Evolutionary conservation across 2,113 vertebrate species (phyloP), one percentile per base, ranked within the genome.

Genomic region (Mesitornis unicolor): DNA sequence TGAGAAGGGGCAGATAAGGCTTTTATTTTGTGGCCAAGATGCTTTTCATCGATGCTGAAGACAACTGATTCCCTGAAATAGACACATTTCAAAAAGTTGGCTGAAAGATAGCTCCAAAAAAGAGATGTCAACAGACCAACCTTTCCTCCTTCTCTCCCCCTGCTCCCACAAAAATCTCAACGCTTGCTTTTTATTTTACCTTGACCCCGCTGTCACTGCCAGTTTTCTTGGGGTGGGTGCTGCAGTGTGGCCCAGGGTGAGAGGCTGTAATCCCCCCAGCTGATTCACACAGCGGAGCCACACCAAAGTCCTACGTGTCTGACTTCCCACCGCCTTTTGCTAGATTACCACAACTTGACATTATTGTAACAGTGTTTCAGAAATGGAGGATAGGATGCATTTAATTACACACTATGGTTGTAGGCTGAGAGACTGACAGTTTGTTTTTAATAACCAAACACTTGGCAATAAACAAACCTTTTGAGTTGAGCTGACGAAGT

Each of bases 401-500:
- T 91, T 91, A 93, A 95, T 95, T 91, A 79, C 50, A 65, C 56
- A 24, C 43, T 64, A 29, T 42, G 47, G 54, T 79, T 85, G 48
- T 61, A 71, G 74, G 50, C 36, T 82, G 36, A 3, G 18, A 63
- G n/a, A n/a, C n/a, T 83, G 89, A 87, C 93, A 85, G 53, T 53
- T 95, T 92, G 54, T 76, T 94, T 89, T 89, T 93, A 94, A 82
- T 75, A 91, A 87, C 87, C 43, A 67, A 81, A 71, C 65, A 48
- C 61, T 95, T 79, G 36, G 31, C 68, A 69, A 93, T 61, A 89
- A 95, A 89, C 45, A 70, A 73, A 81, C 63, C 42, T 70, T 81
- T 76, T 1, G 3, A 69, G 29, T 10, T 76, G 40, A 82, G 65
- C 22, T 82, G 81, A 84, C 2, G 3, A 79, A 94, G 43, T 73